Evolutionary conservation across 2,888 invertebrate species (phyloP), one percentile per base, ranked within the genome.

Genomic region (Philonicus albiceps): DNA sequence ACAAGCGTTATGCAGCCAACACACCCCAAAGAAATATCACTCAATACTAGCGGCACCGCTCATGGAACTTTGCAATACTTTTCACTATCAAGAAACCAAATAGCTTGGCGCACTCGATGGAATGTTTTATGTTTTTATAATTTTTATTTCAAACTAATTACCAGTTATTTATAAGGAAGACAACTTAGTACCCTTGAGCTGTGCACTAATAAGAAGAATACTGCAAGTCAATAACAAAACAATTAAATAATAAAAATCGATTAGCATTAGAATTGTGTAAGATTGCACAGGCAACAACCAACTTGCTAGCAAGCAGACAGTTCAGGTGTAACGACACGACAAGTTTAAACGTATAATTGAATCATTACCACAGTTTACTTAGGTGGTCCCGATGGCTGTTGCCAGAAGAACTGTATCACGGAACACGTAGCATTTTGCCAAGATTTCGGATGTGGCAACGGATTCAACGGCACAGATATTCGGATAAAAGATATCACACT

Each of bases 291-390:
- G n/a, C 8, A 49, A 22, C 43, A 4, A 13, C 19, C 43, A 27
- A n/a, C 55, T 22, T 55, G n/a, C 22, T 22, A 22, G 19, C 27
- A 8, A 49, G 64, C 64, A 27, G 22, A 7, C 22, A 55, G 22
- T 64, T 64, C 64, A 49, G 49, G 78, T 78, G 49, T 78, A 78
- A 49, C 78, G 78, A 30, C 49, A 34, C 34, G 64, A 83, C 64
- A 55, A 78, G 43, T 84, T 84, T 27, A 49, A 84, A 73, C 64
- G 64, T 73, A 40, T 37, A 72, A 84, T 22, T 22, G 40, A 43
- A 73, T 11, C 64, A 64, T 27, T 64, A 0, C 64, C 40, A n/a
- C n/a, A 40, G 43, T 73, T 84, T 84, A 40, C 40, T 37, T 40
- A 84, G 40, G 72, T 84, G 84, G 37, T 37, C 84, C 55, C 8